A percentile compares a stretch with the other conserved stretches of the same genome.
Evolutionary conservation across 1,140 invertebrate genomes (phyloP).

Genomic region (Cherax destructor): DNA sequence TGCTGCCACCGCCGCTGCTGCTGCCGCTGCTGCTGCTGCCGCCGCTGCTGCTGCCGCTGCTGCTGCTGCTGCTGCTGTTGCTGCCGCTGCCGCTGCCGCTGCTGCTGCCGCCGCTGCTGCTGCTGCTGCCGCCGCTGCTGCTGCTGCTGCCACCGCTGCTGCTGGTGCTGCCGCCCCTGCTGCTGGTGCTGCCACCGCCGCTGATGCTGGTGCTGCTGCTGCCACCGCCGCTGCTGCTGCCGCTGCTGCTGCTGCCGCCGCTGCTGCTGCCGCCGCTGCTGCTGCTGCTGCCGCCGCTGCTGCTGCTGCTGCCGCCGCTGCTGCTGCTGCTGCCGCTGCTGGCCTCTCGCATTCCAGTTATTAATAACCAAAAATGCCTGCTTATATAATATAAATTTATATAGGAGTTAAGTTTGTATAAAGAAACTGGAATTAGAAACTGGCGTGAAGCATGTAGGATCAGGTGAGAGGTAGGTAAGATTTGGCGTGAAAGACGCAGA

Average conservation of each 20-base stretch:
- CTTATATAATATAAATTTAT: neutral
- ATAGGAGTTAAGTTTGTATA: neutral
- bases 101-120: neutral
- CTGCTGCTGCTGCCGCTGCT: neutral
- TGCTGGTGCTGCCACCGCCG: too few relatives aligned
- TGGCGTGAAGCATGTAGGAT: neutral
- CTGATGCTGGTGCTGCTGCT: too few relatives aligned
- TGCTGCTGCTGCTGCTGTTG: neutral
- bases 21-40: neutral
- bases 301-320: neutral
- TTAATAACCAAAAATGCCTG: neutral
- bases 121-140: too few relatives aligned
- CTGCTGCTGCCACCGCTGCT: neutral
- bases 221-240: neutral
- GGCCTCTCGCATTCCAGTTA: neutral
- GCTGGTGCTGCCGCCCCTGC: neutral
- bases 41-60: neutral
- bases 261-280: neutral
- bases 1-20: neutral
- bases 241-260: neutral
- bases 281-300: neutral
- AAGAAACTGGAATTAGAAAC: neutral
- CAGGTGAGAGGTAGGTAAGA: neutral
- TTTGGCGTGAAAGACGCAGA: neutral
- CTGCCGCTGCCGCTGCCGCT: neutral